Percentiles rank a stretch among this genome's conserved stretches.
phyloP scores from a whole-genome alignment of 2,888 invertebrate genomes.

The Scelioninae gen. 2 region DNA sequence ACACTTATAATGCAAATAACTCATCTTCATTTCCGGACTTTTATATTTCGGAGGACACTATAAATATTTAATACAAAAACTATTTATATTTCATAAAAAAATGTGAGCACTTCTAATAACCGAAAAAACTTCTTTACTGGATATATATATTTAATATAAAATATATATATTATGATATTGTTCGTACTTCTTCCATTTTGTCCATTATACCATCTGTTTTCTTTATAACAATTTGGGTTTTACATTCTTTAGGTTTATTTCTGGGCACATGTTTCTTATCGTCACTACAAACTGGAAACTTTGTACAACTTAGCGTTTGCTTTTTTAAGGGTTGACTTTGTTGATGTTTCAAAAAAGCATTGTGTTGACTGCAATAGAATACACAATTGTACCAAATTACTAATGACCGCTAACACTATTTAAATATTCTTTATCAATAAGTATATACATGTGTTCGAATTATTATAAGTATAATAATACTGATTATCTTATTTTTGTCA shows the following conservation, averaged over 20 bases:
- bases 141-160: no score
- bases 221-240: background rate
- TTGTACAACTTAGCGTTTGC: background rate
- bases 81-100: background rate
- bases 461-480: no score
- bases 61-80: background rate
- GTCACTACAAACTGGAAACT: background rate
- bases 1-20: constrained; percentile 78
- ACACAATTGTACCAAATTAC: background rate
- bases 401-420: background rate
- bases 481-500: no score
- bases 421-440: background rate
- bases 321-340: background rate
- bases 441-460: background rate
- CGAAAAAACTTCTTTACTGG: no score
- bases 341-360: constrained; percentile 4
- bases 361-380: constrained; percentile 25
- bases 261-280: constrained; percentile 2
- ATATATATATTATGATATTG: no score
- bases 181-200: no score
- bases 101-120: no score
- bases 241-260: constrained; percentile 23
- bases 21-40: constrained; percentile 75
- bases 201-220: background rate
- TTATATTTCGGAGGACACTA: constrained; percentile 35